Percentiles rank a stretch among this genome's conserved stretches.
phyloP scores from a whole-genome alignment of 92 coral and sea anemone species.

The Parazoanthus swiftii region DNA sequence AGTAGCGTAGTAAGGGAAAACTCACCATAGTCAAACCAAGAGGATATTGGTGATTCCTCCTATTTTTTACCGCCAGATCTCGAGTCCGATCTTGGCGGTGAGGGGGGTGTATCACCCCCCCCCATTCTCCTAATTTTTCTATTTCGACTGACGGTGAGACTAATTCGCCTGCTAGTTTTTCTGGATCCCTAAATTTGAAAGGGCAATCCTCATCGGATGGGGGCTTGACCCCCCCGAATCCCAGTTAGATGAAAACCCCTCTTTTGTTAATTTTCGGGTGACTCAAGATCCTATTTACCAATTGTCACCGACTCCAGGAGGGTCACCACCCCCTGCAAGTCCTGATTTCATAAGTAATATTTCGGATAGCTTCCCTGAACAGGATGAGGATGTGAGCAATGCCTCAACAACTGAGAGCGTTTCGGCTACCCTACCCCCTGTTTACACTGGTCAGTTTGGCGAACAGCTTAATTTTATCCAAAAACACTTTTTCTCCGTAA shows the following conservation, averaged over 20 bases:
- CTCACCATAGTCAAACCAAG: neutral
- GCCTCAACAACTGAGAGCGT: no score
- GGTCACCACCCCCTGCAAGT: neutral
- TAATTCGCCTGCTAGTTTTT: neutral
- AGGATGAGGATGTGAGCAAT: no score
- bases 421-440: no score
- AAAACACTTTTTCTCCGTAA: neutral
- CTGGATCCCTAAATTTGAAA: neutral
- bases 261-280: neutral
- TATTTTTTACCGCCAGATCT: neutral
- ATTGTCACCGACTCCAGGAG: neutral
- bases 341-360: neutral
- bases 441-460: neutral
- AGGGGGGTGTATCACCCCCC: neutral
- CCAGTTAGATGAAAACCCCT: neutral
- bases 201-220: neutral
- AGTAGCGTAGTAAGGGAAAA: neutral
- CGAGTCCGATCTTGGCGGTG: neutral
- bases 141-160: neutral
- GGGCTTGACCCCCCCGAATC: neutral
- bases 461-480: neutral
- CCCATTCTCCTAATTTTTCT: neutral
- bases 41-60: neutral
- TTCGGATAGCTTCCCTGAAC: no score
- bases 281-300: neutral